These are phyloP conservation scores for Hyles vespertilio DNA, from an alignment of 1,140 invertebrate species.

Conservation along the genomic window DNA sequence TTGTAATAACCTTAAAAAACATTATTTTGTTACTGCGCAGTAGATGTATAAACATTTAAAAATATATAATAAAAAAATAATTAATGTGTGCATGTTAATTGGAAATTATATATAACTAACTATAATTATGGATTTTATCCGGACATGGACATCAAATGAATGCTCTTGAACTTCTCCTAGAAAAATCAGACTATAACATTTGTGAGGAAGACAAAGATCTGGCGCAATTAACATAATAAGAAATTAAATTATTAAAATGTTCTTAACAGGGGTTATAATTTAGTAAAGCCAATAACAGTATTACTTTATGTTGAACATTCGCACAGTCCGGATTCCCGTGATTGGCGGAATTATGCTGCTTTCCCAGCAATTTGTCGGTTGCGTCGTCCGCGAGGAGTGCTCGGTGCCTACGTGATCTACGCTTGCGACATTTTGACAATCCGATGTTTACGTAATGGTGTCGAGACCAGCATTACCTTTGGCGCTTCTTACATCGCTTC, in stretches of 20 bases:
- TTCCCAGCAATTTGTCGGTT: constrained; percentile 35
- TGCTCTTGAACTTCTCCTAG: too few relatives aligned
- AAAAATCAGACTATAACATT: too few relatives aligned
- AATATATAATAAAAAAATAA: too few relatives aligned
- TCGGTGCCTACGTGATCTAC: constrained; percentile 30
- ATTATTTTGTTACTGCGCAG: too few relatives aligned
- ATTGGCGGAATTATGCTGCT: constrained; percentile 32
- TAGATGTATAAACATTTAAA: too few relatives aligned
- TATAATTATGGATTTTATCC: too few relatives aligned
- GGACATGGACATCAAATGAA: too few relatives aligned
- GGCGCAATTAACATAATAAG: neutral
- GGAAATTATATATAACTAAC: too few relatives aligned
- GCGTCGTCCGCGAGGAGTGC: constrained; percentile 23
- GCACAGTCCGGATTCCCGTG: constrained; percentile 25
- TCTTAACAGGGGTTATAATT: neutral
- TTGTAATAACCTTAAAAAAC: too few relatives aligned
- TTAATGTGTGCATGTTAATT: too few relatives aligned
- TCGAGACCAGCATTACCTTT: constrained; percentile 12
- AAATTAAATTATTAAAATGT: neutral
- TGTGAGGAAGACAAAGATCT: too few relatives aligned
- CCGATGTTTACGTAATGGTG: constrained; percentile 34
- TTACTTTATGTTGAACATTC: neutral
- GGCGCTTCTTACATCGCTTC: constrained; percentile 9
- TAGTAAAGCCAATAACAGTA: neutral
- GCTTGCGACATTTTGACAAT: constrained; percentile 48